Base-by-base conservation (phyloP, 2,888 invertebrate species). In the Alviniconcha strummeri region DNA sequence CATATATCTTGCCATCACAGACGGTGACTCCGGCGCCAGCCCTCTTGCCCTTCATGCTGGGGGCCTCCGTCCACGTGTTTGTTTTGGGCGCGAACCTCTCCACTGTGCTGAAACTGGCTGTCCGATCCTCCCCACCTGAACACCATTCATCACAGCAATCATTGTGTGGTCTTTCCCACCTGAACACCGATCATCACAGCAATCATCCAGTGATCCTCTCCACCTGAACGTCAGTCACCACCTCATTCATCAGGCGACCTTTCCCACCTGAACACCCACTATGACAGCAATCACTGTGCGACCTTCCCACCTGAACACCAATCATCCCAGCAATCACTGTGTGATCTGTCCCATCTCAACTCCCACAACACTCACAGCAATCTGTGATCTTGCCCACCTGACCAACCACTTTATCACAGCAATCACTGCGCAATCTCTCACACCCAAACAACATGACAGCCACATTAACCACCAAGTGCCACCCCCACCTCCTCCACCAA, bases 61-160 rank as follows among this genome's bases (percentile, higher is more conserved):
- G 95, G 17, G 97, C 96, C 83, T 96, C 93, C 88, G 95, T 95
- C 98, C 98, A 98, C 67, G 95, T 95, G 94, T 98, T 97, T 67
- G 95, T 95, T 87, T 96, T 96, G 0, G 97, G 97, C 94, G 96
- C 96, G 94, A 97, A 98, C 89, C 96, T 96, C 94, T 98, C 98
- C 56, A 98, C 98, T 6, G 97, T 96, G 88, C 96, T 96, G 88
- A 98, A 95, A 93, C 98, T 98, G 93, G 97, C 97, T 1, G 98
- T 95, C 94, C 98, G 97, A 94, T 98, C 98, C 60, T 98, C 98
- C 83, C 98, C 98, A 85, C 97, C 96, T 90, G 89, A 84, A 52
- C 52, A 74, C n/a, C 36, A 36, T 36, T 36, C 36, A 64, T 64
- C 11, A 11, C 13, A 64, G 17, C 13, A 17, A 64, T 64, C 17